phyloP scores from a whole-genome alignment of 2,888 invertebrate species.

The Nephrotoma guestfalica region DNA sequence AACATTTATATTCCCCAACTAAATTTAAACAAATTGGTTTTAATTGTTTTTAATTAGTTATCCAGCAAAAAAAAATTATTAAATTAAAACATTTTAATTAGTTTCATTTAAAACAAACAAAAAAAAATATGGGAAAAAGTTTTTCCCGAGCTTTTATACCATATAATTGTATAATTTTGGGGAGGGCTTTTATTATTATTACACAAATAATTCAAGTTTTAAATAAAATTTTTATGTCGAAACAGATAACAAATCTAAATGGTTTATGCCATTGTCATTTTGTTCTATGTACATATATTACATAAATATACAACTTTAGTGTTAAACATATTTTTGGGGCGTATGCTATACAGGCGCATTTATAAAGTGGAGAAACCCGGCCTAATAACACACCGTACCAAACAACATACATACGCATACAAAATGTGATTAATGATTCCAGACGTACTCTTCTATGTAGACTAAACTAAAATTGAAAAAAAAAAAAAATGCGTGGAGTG shows the following conservation, averaged over 20 bases:
- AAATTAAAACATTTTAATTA: not conserved
- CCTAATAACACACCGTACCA: not conserved
- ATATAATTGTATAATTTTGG: not conserved
- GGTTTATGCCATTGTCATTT: not conserved
- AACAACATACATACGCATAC: not conserved
- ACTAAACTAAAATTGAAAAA: not conserved
- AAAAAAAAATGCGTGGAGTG: not conserved
- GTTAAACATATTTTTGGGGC: not conserved
- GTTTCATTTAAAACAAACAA: not conserved
- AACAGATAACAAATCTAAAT: not conserved
- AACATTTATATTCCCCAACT: not conserved
- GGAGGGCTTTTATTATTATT: not conserved
- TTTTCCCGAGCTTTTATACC: not conserved
- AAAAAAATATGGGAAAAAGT: not conserved
- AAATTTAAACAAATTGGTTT: not conserved
- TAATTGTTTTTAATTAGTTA: conserved; percentile 1
- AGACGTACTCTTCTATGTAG: not conserved
- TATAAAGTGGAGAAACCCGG: not conserved
- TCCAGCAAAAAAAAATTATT: not conserved
- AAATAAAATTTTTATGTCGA: not conserved
- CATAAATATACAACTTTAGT: not conserved
- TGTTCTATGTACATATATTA: not conserved
- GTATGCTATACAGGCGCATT: not conserved
- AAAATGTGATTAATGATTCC: not conserved
- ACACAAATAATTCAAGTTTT: not conserved